Conservation (phyloP, 2,113 vertebrate species). For the Beaufortia kweichowensis region DNA sequence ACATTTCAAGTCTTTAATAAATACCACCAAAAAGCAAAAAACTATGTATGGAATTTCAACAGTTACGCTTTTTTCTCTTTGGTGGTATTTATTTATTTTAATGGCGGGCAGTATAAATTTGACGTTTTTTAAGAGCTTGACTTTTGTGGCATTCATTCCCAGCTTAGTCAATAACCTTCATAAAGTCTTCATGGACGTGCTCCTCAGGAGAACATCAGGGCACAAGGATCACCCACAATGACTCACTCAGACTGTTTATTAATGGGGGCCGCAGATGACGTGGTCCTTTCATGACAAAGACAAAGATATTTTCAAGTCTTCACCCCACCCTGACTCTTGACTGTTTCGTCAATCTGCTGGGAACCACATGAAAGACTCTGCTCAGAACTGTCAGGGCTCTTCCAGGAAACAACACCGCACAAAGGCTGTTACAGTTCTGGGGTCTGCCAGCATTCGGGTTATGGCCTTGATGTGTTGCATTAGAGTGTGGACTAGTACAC, state of each 20-base stretch:
- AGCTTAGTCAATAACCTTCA: conserved; percentile 7
- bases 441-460: conserved; percentile 28
- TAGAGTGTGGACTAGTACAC: not conserved
- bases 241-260: conserved; percentile 28
- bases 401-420: conserved; percentile 45
- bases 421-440: conserved; percentile 44
- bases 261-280: conserved; percentile 27
- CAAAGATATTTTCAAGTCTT: conserved; percentile 32
- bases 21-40: too few relatives aligned
- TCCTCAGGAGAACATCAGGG: conserved; percentile 6
- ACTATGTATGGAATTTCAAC: too few relatives aligned
- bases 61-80: too few relatives aligned
- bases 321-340: conserved; percentile 27
- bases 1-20: too few relatives aligned
- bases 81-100: too few relatives aligned
- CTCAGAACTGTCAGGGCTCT: conserved; percentile 47
- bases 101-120: too few relatives aligned
- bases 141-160: not conserved
- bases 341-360: conserved; percentile 39
- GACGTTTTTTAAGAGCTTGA: conserved; percentile 14
- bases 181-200: not conserved
- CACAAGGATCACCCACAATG: conserved; percentile 16
- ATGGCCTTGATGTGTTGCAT: conserved; percentile 10
- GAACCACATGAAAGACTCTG: conserved; percentile 54
- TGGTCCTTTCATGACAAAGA: conserved; percentile 35